Evolutionary conservation across 1,140 invertebrate genomes (phyloP).

Genomic region (Acarapis woodi): DNA sequence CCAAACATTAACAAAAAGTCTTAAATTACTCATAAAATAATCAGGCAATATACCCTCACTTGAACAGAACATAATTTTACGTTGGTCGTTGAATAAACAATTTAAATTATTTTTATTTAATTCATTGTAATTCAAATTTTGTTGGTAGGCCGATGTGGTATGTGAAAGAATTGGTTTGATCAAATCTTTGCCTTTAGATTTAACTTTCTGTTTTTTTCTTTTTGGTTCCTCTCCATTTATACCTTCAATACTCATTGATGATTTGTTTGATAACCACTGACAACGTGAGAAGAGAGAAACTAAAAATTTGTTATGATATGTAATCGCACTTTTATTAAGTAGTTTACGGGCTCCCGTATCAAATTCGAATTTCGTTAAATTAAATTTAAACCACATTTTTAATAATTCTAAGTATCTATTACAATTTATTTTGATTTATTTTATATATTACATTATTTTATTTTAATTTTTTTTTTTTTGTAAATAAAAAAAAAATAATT

Average conservation of each 20-base stretch:
- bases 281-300: conserved; percentile 2
- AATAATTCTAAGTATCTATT: conserved; percentile 2
- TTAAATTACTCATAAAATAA: conserved; percentile 37
- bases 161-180: background rate
- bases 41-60: conserved; percentile 31
- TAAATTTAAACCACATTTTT: conserved; percentile 1
- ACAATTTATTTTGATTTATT: background rate
- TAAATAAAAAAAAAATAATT: background rate
- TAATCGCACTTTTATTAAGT: background rate
- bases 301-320: conserved; percentile 4
- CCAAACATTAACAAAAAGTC: conserved; percentile 47
- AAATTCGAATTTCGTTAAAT: conserved; percentile 5
- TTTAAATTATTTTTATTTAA: background rate
- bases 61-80: conserved; percentile 12
- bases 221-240: background rate
- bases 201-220: background rate
- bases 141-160: no score
- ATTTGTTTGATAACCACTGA: background rate
- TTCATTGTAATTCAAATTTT: background rate
- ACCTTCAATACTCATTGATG: background rate
- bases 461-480: no score
- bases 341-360: conserved; percentile 4
- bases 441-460: background rate
- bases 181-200: background rate
- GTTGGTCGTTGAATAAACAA: no score